Evolutionary conservation across 2,888 invertebrate genomes (phyloP), one percentile per base, ranked within the genome.

Genomic region (Aplocera efformata): DNA sequence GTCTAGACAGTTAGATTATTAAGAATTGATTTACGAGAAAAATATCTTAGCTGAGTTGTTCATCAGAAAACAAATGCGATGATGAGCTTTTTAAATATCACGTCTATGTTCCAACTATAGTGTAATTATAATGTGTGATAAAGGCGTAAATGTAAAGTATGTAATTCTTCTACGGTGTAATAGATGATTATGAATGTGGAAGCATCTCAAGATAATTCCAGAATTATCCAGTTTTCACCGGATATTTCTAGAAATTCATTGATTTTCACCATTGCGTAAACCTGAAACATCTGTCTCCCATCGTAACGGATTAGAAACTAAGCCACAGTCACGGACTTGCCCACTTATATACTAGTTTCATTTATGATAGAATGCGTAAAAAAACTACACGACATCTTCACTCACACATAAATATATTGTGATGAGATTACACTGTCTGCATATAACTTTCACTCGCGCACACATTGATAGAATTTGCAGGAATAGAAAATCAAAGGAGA

Each of bases 371-470:
- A 65, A 60, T 67, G 58, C 55, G 55, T 66, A 71, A 80, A 80
- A n/a, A 75, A 79, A 64, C 58, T 48, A 68, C 69, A 72, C 67
- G 53, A 65, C 69, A 69, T 74, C 72, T 65, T 66, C 72, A 78
- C 82, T n/a, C 72, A 72, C 60, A 80, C 83, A 48, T 13, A 1
- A 9, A 49, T n/a, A 1, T 33, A 7, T 1, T 9, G 7, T 1
- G 7, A 56, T 57, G 67, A 79, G 48, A 32, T 32, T 69, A 84
- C 28, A 45, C 44, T 71, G 66, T 86, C 59, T 41, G 65, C 72
- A 84, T 41, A 79, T 59, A 72, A 75, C 85, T 85, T 85, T 86
- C 84, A 76, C 82, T 78, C 56, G 72, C 82, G 23, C 71, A 72
- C 62, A 79, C 72, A 43, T 26, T 0, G 10, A 40, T 21, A 37